A percentile compares a stretch with the other conserved stretches of the same genome.
These are phyloP conservation scores for Amblyopsis hoosieri DNA, from an alignment of 2,797 vertebrate genomes.

Conservation along the genomic window DNA sequence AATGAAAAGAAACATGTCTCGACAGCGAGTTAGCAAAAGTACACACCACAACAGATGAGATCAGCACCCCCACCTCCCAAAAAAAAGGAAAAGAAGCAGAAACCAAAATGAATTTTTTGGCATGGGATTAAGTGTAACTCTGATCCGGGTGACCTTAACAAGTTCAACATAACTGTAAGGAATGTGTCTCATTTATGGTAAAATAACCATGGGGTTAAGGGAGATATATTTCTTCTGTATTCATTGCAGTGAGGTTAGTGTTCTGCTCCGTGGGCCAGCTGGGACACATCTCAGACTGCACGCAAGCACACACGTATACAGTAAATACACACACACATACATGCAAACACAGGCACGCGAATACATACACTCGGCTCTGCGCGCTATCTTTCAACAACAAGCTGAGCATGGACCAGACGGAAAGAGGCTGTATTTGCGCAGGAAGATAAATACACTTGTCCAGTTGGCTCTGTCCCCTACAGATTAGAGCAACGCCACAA, in stretches of 20 bases:
- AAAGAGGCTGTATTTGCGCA: slow-evolving; percentile 80
- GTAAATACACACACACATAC: slow-evolving; percentile 21
- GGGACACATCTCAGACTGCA: slow-evolving; percentile 74
- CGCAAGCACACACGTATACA: slow-evolving; percentile 12
- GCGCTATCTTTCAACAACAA: slow-evolving; percentile 84
- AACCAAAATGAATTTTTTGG: slow-evolving; percentile 14
- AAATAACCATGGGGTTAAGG: slow-evolving; percentile 62
- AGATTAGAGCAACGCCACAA: slow-evolving; percentile 77
- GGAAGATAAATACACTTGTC: slow-evolving; percentile 81
- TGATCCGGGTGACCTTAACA: slow-evolving; percentile 59
- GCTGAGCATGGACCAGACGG: slow-evolving; percentile 77
- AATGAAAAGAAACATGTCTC: slow-evolving; percentile 73
- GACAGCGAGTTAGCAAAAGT: slow-evolving; percentile 65
- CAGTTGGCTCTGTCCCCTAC: slow-evolving; percentile 73
- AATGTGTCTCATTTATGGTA: slow-evolving; percentile 67
- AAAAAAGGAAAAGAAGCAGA: slow-evolving; percentile 53
- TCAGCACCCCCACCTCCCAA: slow-evolving; percentile 13
- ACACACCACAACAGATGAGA: slow-evolving; percentile 70
- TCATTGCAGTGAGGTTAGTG: slow-evolving; percentile 60
- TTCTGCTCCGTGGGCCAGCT: slow-evolving; percentile 71
- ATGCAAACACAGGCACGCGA: slow-evolving; percentile 16
- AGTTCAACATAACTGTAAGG: slow-evolving; percentile 55
- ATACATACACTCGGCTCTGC: slow-evolving; percentile 60
- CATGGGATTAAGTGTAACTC: slow-evolving; percentile 61
- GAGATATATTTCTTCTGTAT: slow-evolving; percentile 64